Conservation (phyloP, 1,140 invertebrate species). For the Ruditapes philippinarum region DNA sequence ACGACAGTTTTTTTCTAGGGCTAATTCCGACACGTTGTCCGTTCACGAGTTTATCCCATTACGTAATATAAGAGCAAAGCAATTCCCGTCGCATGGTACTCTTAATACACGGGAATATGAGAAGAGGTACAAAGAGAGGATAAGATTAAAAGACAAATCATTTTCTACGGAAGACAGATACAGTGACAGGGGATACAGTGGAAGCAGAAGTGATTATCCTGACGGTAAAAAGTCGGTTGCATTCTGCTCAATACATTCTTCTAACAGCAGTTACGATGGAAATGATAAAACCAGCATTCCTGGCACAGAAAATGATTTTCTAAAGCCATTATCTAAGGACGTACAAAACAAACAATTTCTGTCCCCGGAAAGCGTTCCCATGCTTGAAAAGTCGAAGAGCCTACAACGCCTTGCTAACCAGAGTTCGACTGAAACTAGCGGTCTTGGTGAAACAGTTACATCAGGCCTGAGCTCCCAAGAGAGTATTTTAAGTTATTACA, state of each 20-base stretch:
- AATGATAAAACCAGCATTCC: neutral
- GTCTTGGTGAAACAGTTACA: conserved; percentile 82
- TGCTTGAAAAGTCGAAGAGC: conserved; percentile 38
- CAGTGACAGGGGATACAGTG: neutral
- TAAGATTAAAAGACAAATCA: conserved; percentile 4
- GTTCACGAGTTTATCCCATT: neutral
- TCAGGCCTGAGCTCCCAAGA: conserved; percentile 83
- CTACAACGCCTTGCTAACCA: conserved; percentile 75
- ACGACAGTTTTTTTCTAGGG: neutral
- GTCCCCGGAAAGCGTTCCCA: conserved; percentile 11
- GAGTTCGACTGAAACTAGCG: conserved; percentile 84
- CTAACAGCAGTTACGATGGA: neutral
- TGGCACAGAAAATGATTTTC: neutral
- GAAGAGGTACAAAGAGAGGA: conserved; percentile 9
- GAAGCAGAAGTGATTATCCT: neutral
- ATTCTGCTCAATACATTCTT: neutral
- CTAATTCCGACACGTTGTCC: neutral
- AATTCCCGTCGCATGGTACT: neutral
- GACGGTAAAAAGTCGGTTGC: conserved; percentile 22
- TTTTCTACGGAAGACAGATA: neutral
- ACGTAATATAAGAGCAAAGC: neutral
- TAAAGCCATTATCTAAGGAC: neutral
- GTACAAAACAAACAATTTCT: conserved; percentile 37
- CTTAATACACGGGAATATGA: neutral
- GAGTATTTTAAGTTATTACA: conserved; percentile 76